phyloP scores from a whole-genome alignment of 2,888 invertebrate genomes.

The Blastobasis lacticolella region DNA sequence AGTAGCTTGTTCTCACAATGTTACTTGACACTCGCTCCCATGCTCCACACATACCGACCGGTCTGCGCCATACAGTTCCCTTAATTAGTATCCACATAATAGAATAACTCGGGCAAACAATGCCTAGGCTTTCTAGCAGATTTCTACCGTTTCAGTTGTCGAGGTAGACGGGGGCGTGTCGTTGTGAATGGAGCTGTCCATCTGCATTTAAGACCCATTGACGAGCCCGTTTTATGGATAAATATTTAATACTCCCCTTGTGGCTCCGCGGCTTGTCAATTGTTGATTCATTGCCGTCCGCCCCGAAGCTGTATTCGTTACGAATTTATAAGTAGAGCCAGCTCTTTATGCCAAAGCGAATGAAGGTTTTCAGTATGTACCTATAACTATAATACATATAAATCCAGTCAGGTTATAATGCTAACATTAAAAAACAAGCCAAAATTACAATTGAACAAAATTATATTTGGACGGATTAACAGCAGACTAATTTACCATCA shows the following conservation, averaged over 20 bases:
- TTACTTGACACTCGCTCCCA: constrained; percentile 24
- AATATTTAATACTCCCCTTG: constrained; percentile 26
- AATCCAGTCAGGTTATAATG: no score
- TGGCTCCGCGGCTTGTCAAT: constrained; percentile 23
- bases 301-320: constrained; percentile 31
- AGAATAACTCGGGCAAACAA: constrained; percentile 1
- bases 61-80: constrained; percentile 16
- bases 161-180: neutral
- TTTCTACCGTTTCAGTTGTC: neutral
- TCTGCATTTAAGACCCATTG: constrained; percentile 16
- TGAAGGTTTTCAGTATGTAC: no score
- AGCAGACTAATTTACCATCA: no score
- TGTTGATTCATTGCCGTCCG: constrained; percentile 48
- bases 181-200: constrained; percentile 11
- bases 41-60: constrained; percentile 20
- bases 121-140: constrained; percentile 1
- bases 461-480: no score
- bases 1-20: constrained; percentile 47
- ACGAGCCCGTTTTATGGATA: constrained; percentile 14
- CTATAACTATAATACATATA: no score
- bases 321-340: no score
- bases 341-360: no score
- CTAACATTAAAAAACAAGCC: no score
- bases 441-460: no score
- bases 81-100: constrained; percentile 6